Evolutionary conservation across 2,888 invertebrate genomes (phyloP).

Genomic region (Drosophila robusta): DNA sequence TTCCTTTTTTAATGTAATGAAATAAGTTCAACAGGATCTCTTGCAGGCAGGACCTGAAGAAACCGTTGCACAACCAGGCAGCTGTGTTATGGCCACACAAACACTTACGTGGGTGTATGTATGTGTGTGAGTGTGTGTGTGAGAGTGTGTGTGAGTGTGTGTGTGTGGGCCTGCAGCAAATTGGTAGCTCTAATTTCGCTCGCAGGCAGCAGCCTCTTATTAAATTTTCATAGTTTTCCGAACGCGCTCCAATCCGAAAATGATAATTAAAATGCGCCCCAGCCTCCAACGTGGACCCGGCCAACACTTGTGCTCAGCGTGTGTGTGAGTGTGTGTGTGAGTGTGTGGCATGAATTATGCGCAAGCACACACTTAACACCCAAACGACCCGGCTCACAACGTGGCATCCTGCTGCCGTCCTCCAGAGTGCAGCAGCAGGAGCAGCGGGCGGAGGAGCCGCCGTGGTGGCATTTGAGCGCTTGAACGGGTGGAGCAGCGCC

Average conservation of each 20-base stretch:
- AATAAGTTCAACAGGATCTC: constrained; percentile 59
- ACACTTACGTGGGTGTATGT: neutral
- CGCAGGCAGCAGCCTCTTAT: constrained; percentile 61
- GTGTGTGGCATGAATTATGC: constrained; percentile 70
- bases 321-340: constrained; percentile 7
- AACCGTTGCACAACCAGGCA: constrained; percentile 9
- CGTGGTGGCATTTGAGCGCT: constrained; percentile 6
- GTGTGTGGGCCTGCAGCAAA: constrained; percentile 46
- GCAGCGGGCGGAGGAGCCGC: neutral
- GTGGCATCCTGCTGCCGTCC: constrained; percentile 35
- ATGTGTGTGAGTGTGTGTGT: constrained; percentile 3
- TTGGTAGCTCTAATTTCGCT: constrained; percentile 70
- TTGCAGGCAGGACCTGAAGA: constrained; percentile 16
- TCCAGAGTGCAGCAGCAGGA: constrained; percentile 13
- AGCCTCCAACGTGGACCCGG: constrained; percentile 16
- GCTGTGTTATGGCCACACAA: constrained; percentile 1
- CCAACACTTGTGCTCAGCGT: constrained; percentile 1
- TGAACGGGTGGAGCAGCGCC: constrained; percentile 21
- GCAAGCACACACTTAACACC: constrained; percentile 77
- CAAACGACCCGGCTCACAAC: constrained; percentile 52
- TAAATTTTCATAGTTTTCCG: constrained; percentile 76
- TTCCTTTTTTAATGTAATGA: constrained; percentile 59
- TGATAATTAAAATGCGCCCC: constrained; percentile 74
- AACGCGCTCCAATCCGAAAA: constrained; percentile 64
- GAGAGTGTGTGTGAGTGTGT: constrained; percentile 11